These are phyloP conservation scores for Magallana ariakensis DNA, from an alignment of 1,140 invertebrate species.

Conservation along the genomic window DNA sequence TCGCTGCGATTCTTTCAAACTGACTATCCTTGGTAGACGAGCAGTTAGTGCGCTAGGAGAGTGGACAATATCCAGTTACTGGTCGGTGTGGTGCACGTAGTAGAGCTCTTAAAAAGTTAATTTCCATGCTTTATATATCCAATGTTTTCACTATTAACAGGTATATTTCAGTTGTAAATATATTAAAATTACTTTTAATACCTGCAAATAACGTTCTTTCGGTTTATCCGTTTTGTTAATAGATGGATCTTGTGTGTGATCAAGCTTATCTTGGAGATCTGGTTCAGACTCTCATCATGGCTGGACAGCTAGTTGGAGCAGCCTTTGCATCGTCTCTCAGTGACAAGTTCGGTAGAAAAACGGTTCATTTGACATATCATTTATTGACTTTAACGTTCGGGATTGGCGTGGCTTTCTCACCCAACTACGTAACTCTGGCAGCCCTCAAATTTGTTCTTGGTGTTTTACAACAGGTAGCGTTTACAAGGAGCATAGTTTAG, in stretches of 20 bases:
- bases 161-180: no score
- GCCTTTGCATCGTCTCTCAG: conserved; percentile 85
- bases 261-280: conserved; percentile 86
- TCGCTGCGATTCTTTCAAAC: no score
- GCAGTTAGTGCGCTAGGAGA: no score
- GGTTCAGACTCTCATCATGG: conserved; percentile 86
- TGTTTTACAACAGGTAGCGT: not conserved
- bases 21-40: no score
- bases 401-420: conserved; percentile 2
- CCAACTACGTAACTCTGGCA: not conserved
- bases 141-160: no score
- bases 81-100: no score
- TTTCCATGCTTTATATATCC: no score
- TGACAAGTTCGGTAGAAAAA: conserved; percentile 77
- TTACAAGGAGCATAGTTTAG: no score
- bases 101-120: no score
- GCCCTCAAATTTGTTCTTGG: conserved; percentile 25
- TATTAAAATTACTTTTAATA: no score
- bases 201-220: not conserved
- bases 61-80: no score
- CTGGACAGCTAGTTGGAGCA: conserved; percentile 88
- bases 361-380: not conserved
- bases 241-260: conserved; percentile 90
- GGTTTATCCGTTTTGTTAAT: conserved; percentile 49
- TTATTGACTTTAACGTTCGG: not conserved